phyloP scores from a whole-genome alignment of 2,888 invertebrate species.

The Strigamia crassipes region DNA sequence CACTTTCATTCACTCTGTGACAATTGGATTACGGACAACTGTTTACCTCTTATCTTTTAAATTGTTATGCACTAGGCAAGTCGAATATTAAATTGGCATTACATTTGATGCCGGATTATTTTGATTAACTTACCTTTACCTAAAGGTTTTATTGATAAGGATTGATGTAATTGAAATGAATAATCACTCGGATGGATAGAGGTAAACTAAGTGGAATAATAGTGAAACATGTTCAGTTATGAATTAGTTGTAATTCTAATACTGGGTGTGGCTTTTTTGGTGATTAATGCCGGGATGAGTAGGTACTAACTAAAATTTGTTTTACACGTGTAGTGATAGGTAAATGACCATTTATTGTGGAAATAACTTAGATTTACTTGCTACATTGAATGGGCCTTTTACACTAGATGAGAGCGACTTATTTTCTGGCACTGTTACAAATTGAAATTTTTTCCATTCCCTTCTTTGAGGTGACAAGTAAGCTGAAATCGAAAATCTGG shows the following conservation, averaged over 20 bases:
- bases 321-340: not conserved
- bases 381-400: not conserved
- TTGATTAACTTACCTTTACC: constrained; percentile 25
- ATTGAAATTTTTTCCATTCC: not conserved
- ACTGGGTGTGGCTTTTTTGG: not conserved
- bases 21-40: constrained; percentile 11
- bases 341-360: not conserved
- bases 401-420: not conserved
- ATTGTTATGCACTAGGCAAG: constrained; percentile 2
- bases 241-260: not conserved
- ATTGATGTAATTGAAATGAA: constrained; percentile 23
- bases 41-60: constrained; percentile 39
- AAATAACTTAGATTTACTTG: constrained; percentile 31
- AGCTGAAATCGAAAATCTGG: too few relatives aligned
- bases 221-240: not conserved
- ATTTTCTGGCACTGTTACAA: not conserved
- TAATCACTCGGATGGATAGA: not conserved
- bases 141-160: constrained; percentile 32
- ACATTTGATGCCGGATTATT: constrained; percentile 6
- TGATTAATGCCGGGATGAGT: not conserved
- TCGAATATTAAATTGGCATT: constrained; percentile 14
- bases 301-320: constrained; percentile 28
- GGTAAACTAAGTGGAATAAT: not conserved
- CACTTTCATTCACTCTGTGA: not conserved
- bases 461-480: too few relatives aligned